A percentile compares a stretch with the other conserved stretches of the same genome.
These are phyloP conservation scores for Diarsia mendica DNA, from an alignment of 2,888 invertebrate species.

Conservation along the genomic window DNA sequence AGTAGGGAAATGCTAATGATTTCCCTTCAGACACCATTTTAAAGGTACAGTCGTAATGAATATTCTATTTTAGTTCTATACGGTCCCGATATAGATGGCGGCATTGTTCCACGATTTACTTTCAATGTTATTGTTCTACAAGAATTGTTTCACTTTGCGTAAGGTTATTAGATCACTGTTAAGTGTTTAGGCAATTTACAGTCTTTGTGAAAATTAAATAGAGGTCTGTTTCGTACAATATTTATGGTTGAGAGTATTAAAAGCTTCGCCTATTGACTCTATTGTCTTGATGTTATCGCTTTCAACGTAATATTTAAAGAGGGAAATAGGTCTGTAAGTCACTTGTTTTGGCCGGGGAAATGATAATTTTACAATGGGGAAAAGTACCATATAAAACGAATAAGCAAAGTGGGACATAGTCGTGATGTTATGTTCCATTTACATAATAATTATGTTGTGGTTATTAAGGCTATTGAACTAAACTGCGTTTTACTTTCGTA, in stretches of 20 bases:
- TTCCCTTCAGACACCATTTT: conserved; percentile 81
- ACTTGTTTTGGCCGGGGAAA: background rate
- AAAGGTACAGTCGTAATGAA: conserved; percentile 82
- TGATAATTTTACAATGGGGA: background rate
- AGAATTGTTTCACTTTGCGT: conserved; percentile 37
- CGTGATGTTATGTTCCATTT: background rate
- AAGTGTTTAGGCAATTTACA: conserved; percentile 22
- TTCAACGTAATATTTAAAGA: conserved; percentile 9
- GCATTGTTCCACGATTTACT: conserved; percentile 61
- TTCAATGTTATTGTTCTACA: conserved; percentile 59
- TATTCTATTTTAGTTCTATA: conserved; percentile 73
- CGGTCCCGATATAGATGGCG: conserved; percentile 40
- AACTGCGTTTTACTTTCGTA: background rate
- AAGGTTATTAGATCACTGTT: conserved; percentile 44
- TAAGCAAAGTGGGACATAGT: background rate
- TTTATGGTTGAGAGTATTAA: conserved; percentile 26
- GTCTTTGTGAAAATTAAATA: conserved; percentile 22
- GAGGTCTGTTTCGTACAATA: conserved; percentile 20
- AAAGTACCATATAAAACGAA: background rate
- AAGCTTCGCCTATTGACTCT: background rate
- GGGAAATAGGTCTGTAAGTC: background rate
- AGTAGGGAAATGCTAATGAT: conserved; percentile 88
- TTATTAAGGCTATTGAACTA: background rate
- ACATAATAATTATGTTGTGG: background rate
- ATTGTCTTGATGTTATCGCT: conserved; percentile 20